Evolutionary conservation across 2,888 invertebrate genomes (phyloP), one percentile per base, ranked within the genome.

Genomic region (Bellardia bayeri): DNA sequence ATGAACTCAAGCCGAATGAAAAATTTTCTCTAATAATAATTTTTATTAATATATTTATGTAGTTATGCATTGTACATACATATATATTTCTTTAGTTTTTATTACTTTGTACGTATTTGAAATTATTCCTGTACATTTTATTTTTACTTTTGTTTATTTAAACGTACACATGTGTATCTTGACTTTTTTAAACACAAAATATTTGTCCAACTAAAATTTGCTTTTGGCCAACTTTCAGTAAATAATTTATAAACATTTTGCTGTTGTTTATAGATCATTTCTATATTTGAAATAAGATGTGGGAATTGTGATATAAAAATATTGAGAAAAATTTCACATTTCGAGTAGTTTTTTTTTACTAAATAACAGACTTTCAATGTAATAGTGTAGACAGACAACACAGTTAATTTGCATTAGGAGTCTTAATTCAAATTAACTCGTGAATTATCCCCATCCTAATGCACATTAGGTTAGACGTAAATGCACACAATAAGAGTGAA

Each of bases 141-240:
- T 66, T 72, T 42, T 30, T 37, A 64, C 33, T 68, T 82, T 84
- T 82, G 63, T 84, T 84, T 84, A 84, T 82, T 81, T 80, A 54
- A 54, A 49, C 23, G 16, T 11, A 84, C 76, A 80, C 86, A 84
- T 87, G 81, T 87, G 87, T 51, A 78, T 85, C 56, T 66, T 58
- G 23, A 40, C 4, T 37, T 64, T 56, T 23, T 63, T 30, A 8
- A 6, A 42, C n/a, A n/a, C 7, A 23, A 82, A 74, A 66, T 58
- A 82, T 74, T 82, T 74, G 74, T 66, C 81, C 74, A 82, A 74
- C 45, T 56, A 30, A 63, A 72, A 30, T 45, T 72, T 37, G 33
- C n/a, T 74, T 56, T 74, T 74, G 40, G 42, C 56, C 54, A 56
- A 45, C 30, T 54, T 61, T 33, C 42, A 2, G 13, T 42, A 69